These are phyloP conservation scores for Uria lomvia DNA, from an alignment of 2,113 vertebrate genomes.

Conservation along the genomic window DNA sequence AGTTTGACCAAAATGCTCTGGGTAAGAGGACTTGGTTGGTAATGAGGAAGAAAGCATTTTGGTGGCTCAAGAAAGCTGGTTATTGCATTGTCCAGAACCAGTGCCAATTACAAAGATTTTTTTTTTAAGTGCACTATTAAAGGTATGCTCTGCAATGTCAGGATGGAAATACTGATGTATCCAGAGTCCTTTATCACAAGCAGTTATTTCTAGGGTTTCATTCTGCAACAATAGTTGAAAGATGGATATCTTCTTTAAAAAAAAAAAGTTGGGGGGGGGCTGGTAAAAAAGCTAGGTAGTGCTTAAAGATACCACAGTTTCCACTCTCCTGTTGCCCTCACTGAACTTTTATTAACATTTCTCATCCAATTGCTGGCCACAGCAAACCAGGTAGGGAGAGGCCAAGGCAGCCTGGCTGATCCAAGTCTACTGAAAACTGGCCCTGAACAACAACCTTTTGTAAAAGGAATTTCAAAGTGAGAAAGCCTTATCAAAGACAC, in stretches of 20 bases:
- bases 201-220: background rate
- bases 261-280: background rate
- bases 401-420: background rate
- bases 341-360: background rate
- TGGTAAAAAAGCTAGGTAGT: background rate
- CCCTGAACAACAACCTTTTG: background rate
- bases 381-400: background rate
- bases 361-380: background rate
- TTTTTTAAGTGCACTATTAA: background rate
- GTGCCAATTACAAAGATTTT: background rate
- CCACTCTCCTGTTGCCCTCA: background rate
- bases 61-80: background rate
- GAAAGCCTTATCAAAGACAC: background rate
- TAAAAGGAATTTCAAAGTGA: background rate
- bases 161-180: background rate
- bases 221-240: background rate
- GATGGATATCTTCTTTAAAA: background rate
- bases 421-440: background rate
- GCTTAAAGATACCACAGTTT: background rate
- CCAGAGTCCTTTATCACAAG: background rate
- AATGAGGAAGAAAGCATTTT: background rate
- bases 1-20: background rate
- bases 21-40: background rate
- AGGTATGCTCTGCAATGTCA: background rate
- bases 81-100: background rate